Percentiles rank a stretch among this genome's conserved stretches.
Conservation (phyloP, 2,797 vertebrate species). For the Bradypodion pumilum region DNA sequence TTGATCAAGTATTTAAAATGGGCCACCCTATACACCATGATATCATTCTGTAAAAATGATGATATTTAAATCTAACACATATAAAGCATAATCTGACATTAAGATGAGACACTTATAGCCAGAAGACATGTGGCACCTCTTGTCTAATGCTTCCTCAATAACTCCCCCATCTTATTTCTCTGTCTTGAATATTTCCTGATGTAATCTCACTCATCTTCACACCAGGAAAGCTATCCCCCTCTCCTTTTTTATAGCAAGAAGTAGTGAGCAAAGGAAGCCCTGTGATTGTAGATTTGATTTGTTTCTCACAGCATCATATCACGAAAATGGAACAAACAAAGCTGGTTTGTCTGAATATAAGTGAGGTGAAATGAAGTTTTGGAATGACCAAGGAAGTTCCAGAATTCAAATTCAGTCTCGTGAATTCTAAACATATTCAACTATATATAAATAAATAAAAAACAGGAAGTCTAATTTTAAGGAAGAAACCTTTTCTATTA, state of each 20-base stretch:
- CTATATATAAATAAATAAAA: too few relatives aligned
- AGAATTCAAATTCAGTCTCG: too few relatives aligned
- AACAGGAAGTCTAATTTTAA: too few relatives aligned
- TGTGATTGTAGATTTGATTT: not conserved
- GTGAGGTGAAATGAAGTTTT: too few relatives aligned
- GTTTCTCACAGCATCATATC: too few relatives aligned
- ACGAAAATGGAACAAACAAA: too few relatives aligned
- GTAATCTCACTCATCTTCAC: not conserved
- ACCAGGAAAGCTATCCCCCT: not conserved
- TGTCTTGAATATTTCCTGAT: not conserved
- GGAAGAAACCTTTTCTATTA: too few relatives aligned
- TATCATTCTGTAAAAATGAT: not conserved
- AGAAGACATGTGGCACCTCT: not conserved
- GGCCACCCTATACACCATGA: too few relatives aligned
- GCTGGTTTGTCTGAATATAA: too few relatives aligned
- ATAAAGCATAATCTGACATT: not conserved
- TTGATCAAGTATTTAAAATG: not conserved
- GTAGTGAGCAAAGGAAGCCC: not conserved
- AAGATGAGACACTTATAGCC: not conserved
- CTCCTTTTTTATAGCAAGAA: not conserved
- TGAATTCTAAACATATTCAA: too few relatives aligned
- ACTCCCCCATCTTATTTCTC: not conserved
- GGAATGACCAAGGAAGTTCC: too few relatives aligned
- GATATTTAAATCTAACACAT: not conserved
- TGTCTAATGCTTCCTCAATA: not conserved